Evolutionary conservation across 2,797 vertebrate genomes (phyloP).

Genomic region (Petrocephalus schoutedeni): DNA sequence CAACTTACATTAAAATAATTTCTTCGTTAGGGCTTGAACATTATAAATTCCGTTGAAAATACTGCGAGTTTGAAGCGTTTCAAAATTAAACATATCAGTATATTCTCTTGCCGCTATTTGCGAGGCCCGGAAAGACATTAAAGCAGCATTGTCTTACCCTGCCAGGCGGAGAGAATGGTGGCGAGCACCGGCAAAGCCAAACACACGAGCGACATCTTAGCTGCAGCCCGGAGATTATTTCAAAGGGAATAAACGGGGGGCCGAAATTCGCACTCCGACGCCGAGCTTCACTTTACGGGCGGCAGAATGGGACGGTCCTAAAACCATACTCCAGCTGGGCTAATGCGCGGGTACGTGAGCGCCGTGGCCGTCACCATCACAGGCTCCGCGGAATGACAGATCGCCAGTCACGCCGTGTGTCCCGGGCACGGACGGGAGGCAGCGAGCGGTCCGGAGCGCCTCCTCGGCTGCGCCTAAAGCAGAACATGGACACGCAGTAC

Average conservation of each 20-base stretch:
- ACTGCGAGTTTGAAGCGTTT: not conserved
- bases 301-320: conserved; percentile 8
- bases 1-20: not conserved
- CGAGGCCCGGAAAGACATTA: conserved; percentile 43
- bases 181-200: conserved; percentile 50
- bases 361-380: conserved; percentile 25
- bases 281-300: not conserved
- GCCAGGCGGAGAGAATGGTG: conserved; percentile 53
- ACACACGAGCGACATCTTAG: conserved; percentile 46
- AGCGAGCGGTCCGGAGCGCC: conserved; percentile 17
- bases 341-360: conserved; percentile 20
- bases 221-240: conserved; percentile 20
- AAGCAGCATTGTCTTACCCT: conserved; percentile 53
- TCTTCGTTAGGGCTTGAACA: not conserved
- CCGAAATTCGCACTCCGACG: not conserved
- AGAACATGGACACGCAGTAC: conserved; percentile 9
- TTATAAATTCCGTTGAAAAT: not conserved
- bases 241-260: not conserved
- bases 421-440: conserved; percentile 5
- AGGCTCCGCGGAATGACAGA: conserved; percentile 52
- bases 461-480: conserved; percentile 6
- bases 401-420: conserved; percentile 40
- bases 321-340: conserved; percentile 29
- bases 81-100: not conserved
- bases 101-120: not conserved